phyloP scores from a whole-genome alignment of 2,888 invertebrate genomes.

The Lysandra bellargus region DNA sequence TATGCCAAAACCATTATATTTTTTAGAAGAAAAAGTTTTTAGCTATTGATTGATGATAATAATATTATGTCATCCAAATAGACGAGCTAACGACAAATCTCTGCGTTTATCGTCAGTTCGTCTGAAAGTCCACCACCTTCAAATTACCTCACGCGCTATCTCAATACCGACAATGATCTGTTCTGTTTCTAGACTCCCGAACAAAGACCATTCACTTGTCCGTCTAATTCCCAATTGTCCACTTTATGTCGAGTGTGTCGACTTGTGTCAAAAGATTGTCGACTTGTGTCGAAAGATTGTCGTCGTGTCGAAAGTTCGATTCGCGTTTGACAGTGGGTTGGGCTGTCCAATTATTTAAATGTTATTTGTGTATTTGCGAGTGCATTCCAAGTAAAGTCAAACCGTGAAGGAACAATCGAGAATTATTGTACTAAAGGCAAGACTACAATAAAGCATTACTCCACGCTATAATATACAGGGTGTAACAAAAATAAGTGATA shows the following conservation, averaged over 20 bases:
- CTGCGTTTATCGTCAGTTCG: neutral
- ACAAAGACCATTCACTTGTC: constrained; percentile 45
- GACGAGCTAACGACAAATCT: neutral
- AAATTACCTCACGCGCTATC: constrained; percentile 43
- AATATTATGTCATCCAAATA: neutral
- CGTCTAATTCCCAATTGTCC: constrained; percentile 35
- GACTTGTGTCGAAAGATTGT: neutral
- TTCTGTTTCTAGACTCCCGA: constrained; percentile 36
- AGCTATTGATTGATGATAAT: neutral
- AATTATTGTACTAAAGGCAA: neutral
- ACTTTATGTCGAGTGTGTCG: constrained; percentile 11
- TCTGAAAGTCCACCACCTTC: constrained; percentile 15
- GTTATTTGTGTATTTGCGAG: constrained; percentile 17
- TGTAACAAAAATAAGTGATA: too few species aligned
- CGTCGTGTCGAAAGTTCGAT: constrained; percentile 9
- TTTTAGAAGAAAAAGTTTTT: too few species aligned
- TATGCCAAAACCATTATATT: too few species aligned
- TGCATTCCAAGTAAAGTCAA: neutral
- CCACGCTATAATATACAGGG: too few species aligned
- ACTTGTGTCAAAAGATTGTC: constrained; percentile 3
- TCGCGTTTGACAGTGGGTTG: constrained; percentile 11
- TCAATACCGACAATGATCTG: constrained; percentile 42
- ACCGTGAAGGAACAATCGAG: neutral
- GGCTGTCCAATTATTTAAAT: constrained; percentile 21
- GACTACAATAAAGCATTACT: too few species aligned